Percentiles rank a stretch among this genome's conserved stretches.
These are phyloP conservation scores for Gortyna flavago DNA, from an alignment of 2,888 invertebrate genomes.

Conservation along the genomic window DNA sequence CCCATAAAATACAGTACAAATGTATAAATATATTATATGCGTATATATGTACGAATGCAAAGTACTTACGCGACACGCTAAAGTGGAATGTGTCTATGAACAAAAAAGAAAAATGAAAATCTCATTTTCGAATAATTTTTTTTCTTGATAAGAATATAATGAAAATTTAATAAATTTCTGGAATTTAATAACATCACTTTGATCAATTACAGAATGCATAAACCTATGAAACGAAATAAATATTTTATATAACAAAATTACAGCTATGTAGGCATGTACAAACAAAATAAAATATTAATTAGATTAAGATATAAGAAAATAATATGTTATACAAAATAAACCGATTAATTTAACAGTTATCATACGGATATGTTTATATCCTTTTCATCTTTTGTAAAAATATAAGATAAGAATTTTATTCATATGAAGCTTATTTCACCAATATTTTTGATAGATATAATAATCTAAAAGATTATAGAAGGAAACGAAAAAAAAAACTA, in stretches of 20 bases:
- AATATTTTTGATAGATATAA: not conserved
- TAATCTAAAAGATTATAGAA: conserved; percentile 23
- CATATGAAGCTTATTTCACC: conserved; percentile 3
- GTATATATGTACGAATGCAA: not conserved
- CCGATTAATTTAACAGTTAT: conserved; percentile 15
- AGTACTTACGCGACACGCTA: not conserved
- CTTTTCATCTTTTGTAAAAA: conserved; percentile 20
- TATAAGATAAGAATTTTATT: conserved; percentile 15
- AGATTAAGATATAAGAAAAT: conserved; percentile 32
- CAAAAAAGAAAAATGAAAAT: conserved; percentile 12
- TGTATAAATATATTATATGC: not conserved
- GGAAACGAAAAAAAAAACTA: conserved; percentile 4
- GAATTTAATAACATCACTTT: conserved; percentile 20
- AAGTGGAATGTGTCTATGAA: conserved; percentile 51
- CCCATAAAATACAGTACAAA: not conserved
- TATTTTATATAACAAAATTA: conserved; percentile 44
- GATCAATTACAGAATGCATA: conserved; percentile 35
- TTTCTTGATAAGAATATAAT: conserved; percentile 5
- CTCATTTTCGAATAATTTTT: not conserved
- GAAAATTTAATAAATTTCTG: conserved; percentile 21
- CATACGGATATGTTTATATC: conserved; percentile 23
- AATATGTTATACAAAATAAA: conserved; percentile 37
- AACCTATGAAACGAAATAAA: conserved; percentile 37
- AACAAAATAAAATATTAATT: conserved; percentile 36
- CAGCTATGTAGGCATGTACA: conserved; percentile 5